Conservation (phyloP, 2,113 vertebrate species). For the Zingel zingel region DNA sequence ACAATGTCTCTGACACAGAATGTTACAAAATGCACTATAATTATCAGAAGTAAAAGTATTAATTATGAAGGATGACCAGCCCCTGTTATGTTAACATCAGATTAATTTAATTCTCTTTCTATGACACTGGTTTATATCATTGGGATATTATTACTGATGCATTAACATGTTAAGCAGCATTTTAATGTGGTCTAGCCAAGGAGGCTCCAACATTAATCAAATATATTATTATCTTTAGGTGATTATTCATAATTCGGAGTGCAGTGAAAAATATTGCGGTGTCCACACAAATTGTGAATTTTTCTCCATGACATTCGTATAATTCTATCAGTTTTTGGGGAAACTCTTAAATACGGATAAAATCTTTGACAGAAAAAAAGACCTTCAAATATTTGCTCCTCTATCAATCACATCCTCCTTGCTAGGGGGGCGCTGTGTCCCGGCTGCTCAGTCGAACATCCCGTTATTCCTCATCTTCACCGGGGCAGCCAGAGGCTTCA, state of each 20-base stretch:
- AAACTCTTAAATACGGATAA: not conserved
- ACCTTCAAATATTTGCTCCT: no score
- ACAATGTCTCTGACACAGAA: not conserved
- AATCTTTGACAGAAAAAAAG: not conserved
- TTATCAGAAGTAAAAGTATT: not conserved
- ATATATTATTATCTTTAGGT: no score
- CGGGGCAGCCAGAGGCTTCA: constrained; percentile 55
- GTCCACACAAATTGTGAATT: no score
- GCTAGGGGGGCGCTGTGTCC: constrained; percentile 66
- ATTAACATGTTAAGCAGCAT: not conserved
- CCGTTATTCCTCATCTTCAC: constrained; percentile 21
- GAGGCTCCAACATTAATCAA: no score
- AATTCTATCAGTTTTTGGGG: not conserved
- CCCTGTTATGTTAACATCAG: no score
- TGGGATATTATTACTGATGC: no score
- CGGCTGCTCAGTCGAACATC: not conserved
- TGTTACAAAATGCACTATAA: not conserved
- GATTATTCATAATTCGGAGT: no score
- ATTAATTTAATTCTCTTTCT: no score
- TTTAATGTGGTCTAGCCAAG: not conserved
- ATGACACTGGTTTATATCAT: not conserved
- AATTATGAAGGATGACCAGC: not conserved
- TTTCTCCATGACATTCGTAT: no score
- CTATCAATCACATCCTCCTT: not conserved
- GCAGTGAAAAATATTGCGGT: no score